Base-by-base conservation (phyloP, 2,888 invertebrate genomes). In the Leptinotarsa rubiginosa region DNA sequence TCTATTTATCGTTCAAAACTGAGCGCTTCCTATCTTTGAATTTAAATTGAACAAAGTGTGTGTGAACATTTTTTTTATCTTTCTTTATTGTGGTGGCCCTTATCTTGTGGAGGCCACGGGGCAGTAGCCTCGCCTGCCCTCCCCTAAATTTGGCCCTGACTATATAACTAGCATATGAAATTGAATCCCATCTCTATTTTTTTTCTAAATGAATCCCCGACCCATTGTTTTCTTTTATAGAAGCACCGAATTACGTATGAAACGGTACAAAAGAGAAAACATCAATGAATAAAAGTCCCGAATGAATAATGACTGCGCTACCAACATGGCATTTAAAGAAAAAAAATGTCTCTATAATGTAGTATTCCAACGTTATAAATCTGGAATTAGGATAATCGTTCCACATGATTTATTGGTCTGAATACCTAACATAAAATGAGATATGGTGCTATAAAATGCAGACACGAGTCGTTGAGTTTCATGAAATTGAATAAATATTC, bases 321-420 rank as follows among this genome's bases (percentile, higher is more conserved):
- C 62, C 62, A 31, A 41, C 62, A 16, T 12, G 62, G 56, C 25
- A 15, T 56, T 56, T 15, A 25, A 22, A 4, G 56, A 3, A 54
- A 54, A 22, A 62, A 62, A 62, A 62, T 31, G 15, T 25, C 62
- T 62, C 62, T 31, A 13, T 62, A 62, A 62, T 41, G n/a, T 41
- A 62, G 62, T 62, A 31, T 62, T 62, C 62, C 62, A 62, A 16
- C 62, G 41, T n/a, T 62, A 62, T 62, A 62, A 62, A n/a, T 62
- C 62, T 62, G 62, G 69, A 69, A 52, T 69, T 56, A 31, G 69
- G 69, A 69, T 69, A 69, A 69, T 56, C 69, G 69, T 56, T 69
- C 31, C 56, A 54, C 56, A 47, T 69, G 69, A 69, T 69, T 69
- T 69, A 69, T 69, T 56, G 69, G 31, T 47, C 50, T 69, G 69